A percentile compares a stretch with the other conserved stretches of the same genome.
These are phyloP conservation scores for Tautogolabrus adspersus DNA, from an alignment of 2,113 vertebrate genomes.

Conservation along the genomic window DNA sequence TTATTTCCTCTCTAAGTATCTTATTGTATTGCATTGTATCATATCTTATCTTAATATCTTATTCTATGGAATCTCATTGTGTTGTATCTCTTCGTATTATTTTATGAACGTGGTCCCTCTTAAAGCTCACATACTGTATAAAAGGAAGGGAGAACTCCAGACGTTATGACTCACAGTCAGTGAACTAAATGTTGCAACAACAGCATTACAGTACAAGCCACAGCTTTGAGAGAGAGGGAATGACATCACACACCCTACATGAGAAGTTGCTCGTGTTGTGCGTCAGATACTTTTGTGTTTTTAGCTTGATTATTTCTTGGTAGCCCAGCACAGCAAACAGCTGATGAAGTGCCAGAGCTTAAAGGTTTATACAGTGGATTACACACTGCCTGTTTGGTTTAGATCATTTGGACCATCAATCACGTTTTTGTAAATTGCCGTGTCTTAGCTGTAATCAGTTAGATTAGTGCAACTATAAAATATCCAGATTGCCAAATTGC, in stretches of 20 bases:
- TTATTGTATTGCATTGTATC: background rate
- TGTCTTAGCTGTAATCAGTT: constrained; percentile 61
- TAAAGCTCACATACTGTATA: background rate
- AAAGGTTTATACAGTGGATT: constrained; percentile 38
- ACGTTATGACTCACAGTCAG: background rate
- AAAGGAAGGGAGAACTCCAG: background rate
- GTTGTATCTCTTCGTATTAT: background rate
- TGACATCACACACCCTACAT: background rate
- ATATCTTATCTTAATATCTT: background rate
- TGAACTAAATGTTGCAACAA: background rate
- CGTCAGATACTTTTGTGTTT: constrained; percentile 41
- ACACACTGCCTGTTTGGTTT: constrained; percentile 46
- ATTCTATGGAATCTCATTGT: background rate
- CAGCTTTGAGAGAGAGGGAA: background rate
- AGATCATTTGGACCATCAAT: constrained; percentile 53
- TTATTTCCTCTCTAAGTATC: too few species aligned
- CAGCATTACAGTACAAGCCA: background rate
- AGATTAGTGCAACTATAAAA: constrained; percentile 64
- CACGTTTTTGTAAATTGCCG: constrained; percentile 53
- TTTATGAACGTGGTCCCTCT: background rate
- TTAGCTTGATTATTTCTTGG: constrained; percentile 42
- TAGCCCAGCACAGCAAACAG: constrained; percentile 31
- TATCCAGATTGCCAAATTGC: constrained; percentile 55
- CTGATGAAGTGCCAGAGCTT: constrained; percentile 36
- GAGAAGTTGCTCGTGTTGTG: background rate